Conservation (phyloP, 35 echinoderm and acorn worm species). For the Stichopus chloronotus region DNA sequence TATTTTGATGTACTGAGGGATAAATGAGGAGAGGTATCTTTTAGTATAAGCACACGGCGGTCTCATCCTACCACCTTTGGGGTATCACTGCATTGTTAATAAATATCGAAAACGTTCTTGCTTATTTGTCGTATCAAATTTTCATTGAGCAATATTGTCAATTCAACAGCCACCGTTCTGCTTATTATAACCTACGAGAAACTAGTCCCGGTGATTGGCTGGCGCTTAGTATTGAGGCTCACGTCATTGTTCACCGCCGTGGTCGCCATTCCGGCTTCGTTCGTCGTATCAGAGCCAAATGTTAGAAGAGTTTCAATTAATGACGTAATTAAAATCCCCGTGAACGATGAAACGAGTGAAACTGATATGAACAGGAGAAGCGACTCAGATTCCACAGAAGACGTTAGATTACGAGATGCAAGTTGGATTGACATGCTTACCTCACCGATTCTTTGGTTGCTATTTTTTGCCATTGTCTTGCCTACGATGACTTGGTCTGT, state of each 20-base stretch:
- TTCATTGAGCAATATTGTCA: too few relatives aligned
- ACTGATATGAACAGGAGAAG: neutral
- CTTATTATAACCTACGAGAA: conserved; percentile 2
- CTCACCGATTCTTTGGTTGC: neutral
- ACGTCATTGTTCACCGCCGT: conserved; percentile 22
- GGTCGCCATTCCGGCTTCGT: neutral
- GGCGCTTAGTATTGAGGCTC: neutral
- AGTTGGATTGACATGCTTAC: conserved; percentile 1
- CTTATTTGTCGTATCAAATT: too few relatives aligned
- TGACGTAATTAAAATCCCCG: neutral
- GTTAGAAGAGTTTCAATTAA: neutral
- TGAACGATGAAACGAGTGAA: neutral
- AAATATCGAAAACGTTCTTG: too few relatives aligned
- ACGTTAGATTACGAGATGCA: neutral
- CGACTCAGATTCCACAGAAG: neutral
- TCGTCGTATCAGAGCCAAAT: neutral
- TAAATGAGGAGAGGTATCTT: too few relatives aligned
- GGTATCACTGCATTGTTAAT: too few relatives aligned
- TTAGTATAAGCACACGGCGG: too few relatives aligned
- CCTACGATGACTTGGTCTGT: conserved; percentile 40
- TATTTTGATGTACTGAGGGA: too few relatives aligned
- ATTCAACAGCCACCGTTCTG: neutral
- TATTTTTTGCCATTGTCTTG: conserved; percentile 21
- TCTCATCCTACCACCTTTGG: too few relatives aligned
- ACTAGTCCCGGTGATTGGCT: conserved; percentile 27